Percentiles rank a stretch among this genome's conserved stretches.
phyloP scores from a whole-genome alignment of 2,797 vertebrate species.

The Danio choprae region DNA sequence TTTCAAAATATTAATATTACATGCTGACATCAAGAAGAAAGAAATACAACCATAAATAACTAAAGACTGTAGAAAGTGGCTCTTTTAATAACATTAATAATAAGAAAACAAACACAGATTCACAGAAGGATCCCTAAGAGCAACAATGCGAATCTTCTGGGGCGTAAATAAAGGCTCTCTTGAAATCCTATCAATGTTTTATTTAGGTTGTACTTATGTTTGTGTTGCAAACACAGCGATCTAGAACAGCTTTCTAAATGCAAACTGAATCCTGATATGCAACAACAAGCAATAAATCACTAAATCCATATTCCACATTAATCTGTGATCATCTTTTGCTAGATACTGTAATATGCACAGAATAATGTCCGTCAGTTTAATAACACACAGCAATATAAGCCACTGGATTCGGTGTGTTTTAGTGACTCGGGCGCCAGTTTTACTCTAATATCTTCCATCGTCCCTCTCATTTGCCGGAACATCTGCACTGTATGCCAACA shows the following conservation, averaged over 20 bases:
- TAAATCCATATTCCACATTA: not conserved
- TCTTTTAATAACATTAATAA: not conserved
- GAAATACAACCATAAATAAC: not conserved
- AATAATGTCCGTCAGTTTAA: not conserved
- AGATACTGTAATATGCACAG: not conserved
- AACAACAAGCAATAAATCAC: not conserved
- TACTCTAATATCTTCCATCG: not conserved
- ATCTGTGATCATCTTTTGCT: not conserved
- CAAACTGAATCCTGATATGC: slow-evolving; percentile 6
- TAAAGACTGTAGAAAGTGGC: not conserved
- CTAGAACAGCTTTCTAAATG: slow-evolving; percentile 9
- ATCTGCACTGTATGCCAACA: slow-evolving; percentile 27
- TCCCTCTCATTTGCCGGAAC: not conserved
- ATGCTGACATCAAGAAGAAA: not conserved
- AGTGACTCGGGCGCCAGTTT: not conserved
- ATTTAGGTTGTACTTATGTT: slow-evolving; percentile 17
- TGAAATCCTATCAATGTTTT: slow-evolving; percentile 32
- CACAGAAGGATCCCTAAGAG: not conserved
- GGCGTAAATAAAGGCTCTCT: slow-evolving; percentile 10
- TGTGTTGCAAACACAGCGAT: slow-evolving; percentile 22
- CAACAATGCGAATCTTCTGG: not conserved
- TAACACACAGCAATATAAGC: not conserved
- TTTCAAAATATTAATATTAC: not conserved
- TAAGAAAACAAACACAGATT: slow-evolving; percentile 11
- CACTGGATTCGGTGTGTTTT: not conserved